Percentiles rank a stretch among this genome's conserved stretches.
Evolutionary conservation across 2,888 invertebrate species (phyloP).

Genomic region (Stenchaetothrips biformis): DNA sequence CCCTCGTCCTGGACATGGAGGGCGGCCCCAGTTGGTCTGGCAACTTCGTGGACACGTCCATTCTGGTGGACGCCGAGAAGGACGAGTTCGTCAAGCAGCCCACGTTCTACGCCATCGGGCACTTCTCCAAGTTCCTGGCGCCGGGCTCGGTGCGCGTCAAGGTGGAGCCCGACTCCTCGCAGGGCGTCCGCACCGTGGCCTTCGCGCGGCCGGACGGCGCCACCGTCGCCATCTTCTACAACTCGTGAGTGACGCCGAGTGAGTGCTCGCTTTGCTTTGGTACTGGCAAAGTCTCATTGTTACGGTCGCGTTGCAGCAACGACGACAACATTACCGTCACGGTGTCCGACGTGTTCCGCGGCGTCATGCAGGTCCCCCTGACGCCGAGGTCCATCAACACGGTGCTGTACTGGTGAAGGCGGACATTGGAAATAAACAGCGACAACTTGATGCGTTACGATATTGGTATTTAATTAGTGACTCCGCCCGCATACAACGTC

Average conservation of each 20-base stretch:
- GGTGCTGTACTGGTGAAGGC: not conserved
- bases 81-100: conserved; percentile 53
- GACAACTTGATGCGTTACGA: too few species aligned
- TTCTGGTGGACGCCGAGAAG: conserved; percentile 46
- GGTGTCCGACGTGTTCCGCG: not conserved
- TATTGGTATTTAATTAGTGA: not conserved
- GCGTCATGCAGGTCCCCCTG: not conserved
- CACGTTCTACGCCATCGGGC: conserved; percentile 53
- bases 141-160: not conserved
- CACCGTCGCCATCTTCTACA: not conserved
- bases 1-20: conserved; percentile 48
- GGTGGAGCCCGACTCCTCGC: not conserved
- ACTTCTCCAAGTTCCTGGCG: conserved; percentile 45
- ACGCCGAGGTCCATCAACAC: not conserved
- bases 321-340: not conserved
- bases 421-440: not conserved
- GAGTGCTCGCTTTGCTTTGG: not conserved
- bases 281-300: not conserved
- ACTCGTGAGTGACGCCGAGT: not conserved
- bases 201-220: not conserved
- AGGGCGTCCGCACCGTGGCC: not conserved
- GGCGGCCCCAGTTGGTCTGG: conserved; percentile 53
- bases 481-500: not conserved
- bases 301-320: not conserved
- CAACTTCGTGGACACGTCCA: conserved; percentile 52